phyloP scores from a whole-genome alignment of 2,113 vertebrate genomes.

The Takifugu bimaculatus region DNA sequence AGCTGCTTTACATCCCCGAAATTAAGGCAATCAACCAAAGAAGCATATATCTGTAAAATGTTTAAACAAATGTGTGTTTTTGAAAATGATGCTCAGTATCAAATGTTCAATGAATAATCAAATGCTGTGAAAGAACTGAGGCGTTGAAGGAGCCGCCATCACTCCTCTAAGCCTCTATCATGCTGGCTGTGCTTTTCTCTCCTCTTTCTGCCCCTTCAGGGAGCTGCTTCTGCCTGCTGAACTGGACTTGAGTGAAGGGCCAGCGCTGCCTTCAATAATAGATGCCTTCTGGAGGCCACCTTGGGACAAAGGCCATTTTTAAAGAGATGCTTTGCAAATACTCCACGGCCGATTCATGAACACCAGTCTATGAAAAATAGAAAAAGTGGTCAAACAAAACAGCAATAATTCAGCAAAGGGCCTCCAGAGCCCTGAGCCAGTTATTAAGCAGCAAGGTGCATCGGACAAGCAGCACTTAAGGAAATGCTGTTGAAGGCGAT shows the following conservation, averaged over 20 bases:
- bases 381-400: slow-evolving; percentile 63
- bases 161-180: slow-evolving; percentile 27
- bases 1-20: too few species aligned
- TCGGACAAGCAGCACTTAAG: slow-evolving; percentile 28
- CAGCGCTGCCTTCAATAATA: slow-evolving; percentile 58
- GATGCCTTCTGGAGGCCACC: slow-evolving; percentile 55
- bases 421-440: slow-evolving; percentile 39
- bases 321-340: slow-evolving; percentile 53
- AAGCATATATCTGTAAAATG: too few species aligned
- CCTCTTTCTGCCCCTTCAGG: slow-evolving; percentile 17
- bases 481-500: slow-evolving; percentile 36
- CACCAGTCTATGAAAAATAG: slow-evolving; percentile 67
- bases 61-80: too few species aligned
- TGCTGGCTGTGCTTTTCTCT: neutral
- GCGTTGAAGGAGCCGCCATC: neutral
- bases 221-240: slow-evolving; percentile 45
- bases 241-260: slow-evolving; percentile 43
- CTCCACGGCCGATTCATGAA: slow-evolving; percentile 49
- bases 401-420: slow-evolving; percentile 33
- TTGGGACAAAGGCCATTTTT: slow-evolving; percentile 55
- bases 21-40: too few species aligned
- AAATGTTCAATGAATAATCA: too few species aligned
- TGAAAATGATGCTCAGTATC: too few species aligned
- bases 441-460: slow-evolving; percentile 41
- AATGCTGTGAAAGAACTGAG: too few species aligned